Evolutionary conservation across 2,888 invertebrate species (phyloP), one percentile per base, ranked within the genome.

Genomic region (Dynastes tityus): DNA sequence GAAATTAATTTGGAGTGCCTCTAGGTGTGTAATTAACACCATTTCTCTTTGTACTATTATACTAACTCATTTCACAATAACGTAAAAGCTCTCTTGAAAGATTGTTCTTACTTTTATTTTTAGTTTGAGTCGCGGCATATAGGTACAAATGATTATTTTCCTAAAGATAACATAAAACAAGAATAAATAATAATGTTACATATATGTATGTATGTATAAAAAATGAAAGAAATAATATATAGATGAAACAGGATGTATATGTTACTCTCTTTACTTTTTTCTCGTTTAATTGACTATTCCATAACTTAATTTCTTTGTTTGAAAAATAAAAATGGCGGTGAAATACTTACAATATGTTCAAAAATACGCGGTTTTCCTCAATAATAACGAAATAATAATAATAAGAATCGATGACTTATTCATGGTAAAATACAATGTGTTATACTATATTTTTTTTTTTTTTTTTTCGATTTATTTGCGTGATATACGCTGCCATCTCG

Each of bases 151-250:
- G 45, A 53, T 70, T 32, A 51, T 53, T 51, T 70, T 13, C 51
- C 51, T 51, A 49, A 40, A 53, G n/a, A 70, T 29, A 70, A 70
- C 53, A 53, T 70, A 70, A 70, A 70, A 68, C 51, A 32, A 70
- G 27, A 70, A 70, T 70, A 70, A 70, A 70, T 70, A 70, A 70
- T 70, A 45, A 45, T 45, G 53, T 51, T 32, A 70, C 32, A 37
- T 70, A 70, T 53, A 53, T 53, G 70, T 70, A 70, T 70, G 32
- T 37, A 37, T 37, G 5, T 32, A 32, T 32, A 37, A 37, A 70
- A 49, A 68, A 68, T 51, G 45, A 51, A 70, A 51, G 45, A 27
- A 53, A 51, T 29, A 49, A 53, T 51, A 70, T 13, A 51, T 27
- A 53, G 11, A 45, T 45, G 45, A 45, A 45, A 45, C 9, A 45